These are phyloP conservation scores for Octodon degus DNA, from an alignment of 2,113 vertebrate genomes.

Conservation along the genomic window DNA sequence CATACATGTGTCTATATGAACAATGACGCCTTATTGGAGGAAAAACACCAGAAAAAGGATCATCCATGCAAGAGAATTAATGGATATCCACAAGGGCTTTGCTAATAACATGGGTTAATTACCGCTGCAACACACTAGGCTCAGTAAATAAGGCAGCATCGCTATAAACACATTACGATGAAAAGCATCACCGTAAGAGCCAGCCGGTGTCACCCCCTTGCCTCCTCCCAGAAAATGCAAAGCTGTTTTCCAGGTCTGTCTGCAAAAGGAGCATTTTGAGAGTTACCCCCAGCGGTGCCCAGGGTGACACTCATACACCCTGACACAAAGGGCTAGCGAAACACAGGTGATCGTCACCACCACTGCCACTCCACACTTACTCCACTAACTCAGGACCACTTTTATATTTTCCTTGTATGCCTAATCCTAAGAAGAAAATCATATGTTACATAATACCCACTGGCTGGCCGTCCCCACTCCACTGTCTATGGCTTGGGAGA, in stretches of 20 bases:
- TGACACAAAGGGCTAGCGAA: conserved; percentile 64
- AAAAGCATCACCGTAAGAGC: conserved; percentile 83
- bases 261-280: conserved; percentile 74
- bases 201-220: conserved; percentile 3
- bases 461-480: background rate
- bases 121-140: conserved; percentile 91
- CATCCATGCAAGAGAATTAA: conserved; percentile 89
- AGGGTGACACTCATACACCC: background rate
- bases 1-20: background rate
- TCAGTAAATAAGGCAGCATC: conserved; percentile 91
- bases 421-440: conserved; percentile 58
- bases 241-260: conserved; percentile 72
- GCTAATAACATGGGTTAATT: conserved; percentile 97
- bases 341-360: conserved; percentile 40
- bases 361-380: conserved; percentile 33
- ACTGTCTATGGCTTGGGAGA: background rate
- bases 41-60: conserved; percentile 86
- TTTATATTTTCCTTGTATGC: background rate
- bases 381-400: conserved; percentile 31
- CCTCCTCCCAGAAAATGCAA: conserved; percentile 79
- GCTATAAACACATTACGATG: conserved; percentile 89
- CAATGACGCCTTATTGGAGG: conserved; percentile 59
- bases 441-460: background rate
- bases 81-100: conserved; percentile 90
- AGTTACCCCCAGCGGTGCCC: conserved; percentile 70